Evolutionary conservation across 1,140 invertebrate genomes (phyloP).

Genomic region (Apocrypta bakeri): DNA sequence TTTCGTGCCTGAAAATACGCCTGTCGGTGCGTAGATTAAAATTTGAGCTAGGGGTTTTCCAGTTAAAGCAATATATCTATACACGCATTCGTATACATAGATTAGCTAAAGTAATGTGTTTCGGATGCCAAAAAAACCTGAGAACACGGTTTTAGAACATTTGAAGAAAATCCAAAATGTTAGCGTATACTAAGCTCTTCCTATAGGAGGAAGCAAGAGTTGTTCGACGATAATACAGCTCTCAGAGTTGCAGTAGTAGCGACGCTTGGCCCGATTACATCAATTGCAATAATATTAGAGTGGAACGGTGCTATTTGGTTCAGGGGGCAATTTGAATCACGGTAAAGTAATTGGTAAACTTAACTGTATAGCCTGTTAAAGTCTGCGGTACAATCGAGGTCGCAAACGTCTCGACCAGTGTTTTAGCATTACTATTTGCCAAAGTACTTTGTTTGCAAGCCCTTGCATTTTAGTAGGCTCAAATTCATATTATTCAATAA

Average conservation of each 20-base stretch:
- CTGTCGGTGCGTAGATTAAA: no score
- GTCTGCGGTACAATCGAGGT: conserved; percentile 40
- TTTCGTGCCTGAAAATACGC: no score
- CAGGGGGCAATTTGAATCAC: conserved; percentile 49
- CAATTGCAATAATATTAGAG: conserved; percentile 50
- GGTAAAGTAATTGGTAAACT: conserved; percentile 49
- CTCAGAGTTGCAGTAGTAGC: not conserved
- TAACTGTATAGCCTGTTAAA: conserved; percentile 39
- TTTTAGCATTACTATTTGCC: conserved; percentile 20
- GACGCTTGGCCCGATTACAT: conserved; percentile 48
- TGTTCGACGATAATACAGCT: not conserved
- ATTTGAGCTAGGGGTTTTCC: no score
- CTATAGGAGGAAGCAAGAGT: conserved; percentile 3
- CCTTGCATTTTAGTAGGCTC: not conserved
- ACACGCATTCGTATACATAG: no score
- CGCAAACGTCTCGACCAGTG: conserved; percentile 18
- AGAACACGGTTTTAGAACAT: no score
- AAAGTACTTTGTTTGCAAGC: not conserved
- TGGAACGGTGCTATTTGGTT: conserved; percentile 46
- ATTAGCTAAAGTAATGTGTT: no score
- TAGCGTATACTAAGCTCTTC: not conserved
- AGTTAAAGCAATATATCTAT: no score
- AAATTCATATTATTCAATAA: not conserved
- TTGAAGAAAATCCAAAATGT: no score
- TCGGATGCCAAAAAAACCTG: no score